Evolutionary conservation across 2,888 invertebrate genomes (phyloP).

Genomic region (Patella depressa): DNA sequence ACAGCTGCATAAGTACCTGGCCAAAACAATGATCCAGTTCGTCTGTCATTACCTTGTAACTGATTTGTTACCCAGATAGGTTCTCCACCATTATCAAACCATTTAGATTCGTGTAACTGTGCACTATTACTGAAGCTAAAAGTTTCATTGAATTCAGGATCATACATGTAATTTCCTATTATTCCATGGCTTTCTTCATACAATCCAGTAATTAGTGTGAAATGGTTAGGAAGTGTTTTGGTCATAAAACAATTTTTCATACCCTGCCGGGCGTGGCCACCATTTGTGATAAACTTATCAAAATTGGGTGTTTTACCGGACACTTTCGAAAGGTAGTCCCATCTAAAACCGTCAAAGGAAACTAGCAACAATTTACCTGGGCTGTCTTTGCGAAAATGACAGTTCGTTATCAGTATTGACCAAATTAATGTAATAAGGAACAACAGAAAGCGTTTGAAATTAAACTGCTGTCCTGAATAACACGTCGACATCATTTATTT

Average conservation of each 20-base stretch:
- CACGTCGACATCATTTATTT: no score
- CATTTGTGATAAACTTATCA: slow-evolving; percentile 74
- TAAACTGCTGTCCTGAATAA: no score
- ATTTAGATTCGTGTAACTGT: slow-evolving; percentile 70
- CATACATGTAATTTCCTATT: slow-evolving; percentile 77
- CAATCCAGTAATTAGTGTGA: slow-evolving; percentile 77
- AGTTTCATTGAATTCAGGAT: slow-evolving; percentile 70
- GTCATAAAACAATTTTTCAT: slow-evolving; percentile 72
- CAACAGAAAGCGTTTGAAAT: no score
- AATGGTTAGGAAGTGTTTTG: slow-evolving; percentile 84
- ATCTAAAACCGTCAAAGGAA: slow-evolving; percentile 81
- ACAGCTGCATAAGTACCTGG: slow-evolving; percentile 76
- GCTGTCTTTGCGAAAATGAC: not conserved
- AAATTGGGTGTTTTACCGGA: slow-evolving; percentile 74
- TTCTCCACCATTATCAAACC: slow-evolving; percentile 71
- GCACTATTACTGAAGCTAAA: slow-evolving; percentile 36
- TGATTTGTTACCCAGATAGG: slow-evolving; percentile 71
- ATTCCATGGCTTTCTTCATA: slow-evolving; percentile 81
- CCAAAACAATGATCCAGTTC: slow-evolving; percentile 82
- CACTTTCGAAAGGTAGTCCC: slow-evolving; percentile 77
- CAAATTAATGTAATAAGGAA: no score
- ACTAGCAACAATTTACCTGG: slow-evolving; percentile 73
- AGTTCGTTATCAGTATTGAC: no score
- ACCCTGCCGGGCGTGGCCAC: slow-evolving; percentile 76
- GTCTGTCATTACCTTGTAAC: slow-evolving; percentile 75